Base-by-base conservation (phyloP, 2,797 vertebrate genomes). In the Siniperca obscura region DNA sequence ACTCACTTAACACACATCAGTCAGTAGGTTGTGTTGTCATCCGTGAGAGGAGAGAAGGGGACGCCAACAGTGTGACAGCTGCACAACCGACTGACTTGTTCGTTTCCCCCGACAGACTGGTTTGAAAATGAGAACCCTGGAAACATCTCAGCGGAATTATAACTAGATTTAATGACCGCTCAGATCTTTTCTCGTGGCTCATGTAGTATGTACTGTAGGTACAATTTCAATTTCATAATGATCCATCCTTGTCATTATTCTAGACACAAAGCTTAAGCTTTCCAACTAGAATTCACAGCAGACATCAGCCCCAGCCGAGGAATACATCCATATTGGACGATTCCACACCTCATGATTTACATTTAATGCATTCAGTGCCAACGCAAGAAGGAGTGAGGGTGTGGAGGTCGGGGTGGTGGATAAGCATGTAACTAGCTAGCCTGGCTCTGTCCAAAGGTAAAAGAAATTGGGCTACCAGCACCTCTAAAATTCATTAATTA, bases 1-100 rank as follows among this genome's bases (percentile, higher is more conserved):
- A 52, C 36, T 74, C 50, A 56, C 40, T 80, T 64, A 56, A 55
- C 36, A 59, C 16, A 66, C 78, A 75, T 84, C 67, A 69, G 82
- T 79, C 50, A 75, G 68, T 27, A 2, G 17, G 12, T 10, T 74
- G 56, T 50, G 46, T 25, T 56, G 64, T 64, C 57, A 70, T 60
- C 74, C 40, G 2, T 61, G 69, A 76, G 36, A 60, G 25, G 19
- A 65, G 36, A 42, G 62, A 44, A 14, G 36, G n/a, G 1, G 36
- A 30, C 1, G 27, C 57, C 27, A 1, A 27, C 38, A 38, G 57
- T n/a, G 8, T 48, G 69, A 50, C 62, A 73, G 38, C 38, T 9
- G n/a, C 40, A 48, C 22, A 57, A n/a, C 40, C 4, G 3, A 1
- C 46, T 25, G 46, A 62, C 44, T 55, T 1, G n/a, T 25, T 46